These are phyloP conservation scores for Saxidomus purpurata DNA, from an alignment of 1,140 invertebrate genomes.

Conservation along the genomic window DNA sequence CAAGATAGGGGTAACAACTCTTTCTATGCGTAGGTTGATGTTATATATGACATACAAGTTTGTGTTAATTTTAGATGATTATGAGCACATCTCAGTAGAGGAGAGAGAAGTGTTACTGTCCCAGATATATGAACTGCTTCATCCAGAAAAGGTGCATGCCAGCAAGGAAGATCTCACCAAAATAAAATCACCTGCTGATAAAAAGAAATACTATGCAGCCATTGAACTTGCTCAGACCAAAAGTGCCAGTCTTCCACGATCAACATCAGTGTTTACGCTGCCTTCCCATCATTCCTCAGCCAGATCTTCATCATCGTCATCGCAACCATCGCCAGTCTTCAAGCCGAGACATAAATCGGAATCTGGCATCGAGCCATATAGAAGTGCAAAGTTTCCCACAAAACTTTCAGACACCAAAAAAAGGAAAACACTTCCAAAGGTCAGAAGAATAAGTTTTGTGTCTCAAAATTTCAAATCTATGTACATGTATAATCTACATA, in stretches of 20 bases:
- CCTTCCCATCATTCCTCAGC: constrained; percentile 2
- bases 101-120: constrained; percentile 58
- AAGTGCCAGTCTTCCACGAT: constrained; percentile 51
- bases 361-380: constrained; percentile 11
- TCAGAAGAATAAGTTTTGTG: neutral
- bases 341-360: constrained; percentile 61
- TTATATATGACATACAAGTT: too few species aligned
- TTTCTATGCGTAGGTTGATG: too few species aligned
- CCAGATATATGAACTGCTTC: constrained; percentile 51
- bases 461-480: too few species aligned
- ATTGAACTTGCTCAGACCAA: constrained; percentile 61
- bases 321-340: constrained; percentile 4
- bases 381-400: neutral
- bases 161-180: constrained; percentile 62
- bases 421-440: constrained; percentile 50
- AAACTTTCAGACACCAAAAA: constrained; percentile 37
- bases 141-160: constrained; percentile 29
- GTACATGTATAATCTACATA: too few species aligned
- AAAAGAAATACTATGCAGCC: constrained; percentile 56
- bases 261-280: constrained; percentile 13
- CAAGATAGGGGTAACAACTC: too few species aligned
- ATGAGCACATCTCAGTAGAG: constrained; percentile 52
- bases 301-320: constrained; percentile 31
- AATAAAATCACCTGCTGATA: constrained; percentile 49
- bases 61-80: constrained; percentile 34